Evolutionary conservation across 2,888 invertebrate species (phyloP).

Genomic region (Catocala sponsa): DNA sequence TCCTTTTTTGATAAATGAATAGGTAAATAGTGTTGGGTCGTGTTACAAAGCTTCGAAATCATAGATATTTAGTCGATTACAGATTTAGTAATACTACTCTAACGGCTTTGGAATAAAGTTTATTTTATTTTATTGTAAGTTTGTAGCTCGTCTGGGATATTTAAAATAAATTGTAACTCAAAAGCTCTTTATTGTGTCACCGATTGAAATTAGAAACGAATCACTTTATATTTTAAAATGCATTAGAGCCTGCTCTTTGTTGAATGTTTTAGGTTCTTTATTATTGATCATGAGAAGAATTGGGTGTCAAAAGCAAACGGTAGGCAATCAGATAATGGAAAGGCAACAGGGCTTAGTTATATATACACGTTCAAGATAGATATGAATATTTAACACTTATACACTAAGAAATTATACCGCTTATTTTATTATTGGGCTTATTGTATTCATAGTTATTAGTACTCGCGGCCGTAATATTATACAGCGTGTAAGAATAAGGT

Average conservation of each 20-base stretch:
- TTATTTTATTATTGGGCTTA: neutral
- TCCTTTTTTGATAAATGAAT: slow-evolving; percentile 86
- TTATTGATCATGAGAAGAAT: slow-evolving; percentile 22
- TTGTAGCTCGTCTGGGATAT: slow-evolving; percentile 16
- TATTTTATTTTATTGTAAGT: slow-evolving; percentile 25
- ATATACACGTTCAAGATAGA: no score
- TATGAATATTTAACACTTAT: no score
- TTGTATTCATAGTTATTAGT: no score
- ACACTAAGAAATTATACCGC: no score
- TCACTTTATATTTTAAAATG: slow-evolving; percentile 54
- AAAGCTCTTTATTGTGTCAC: slow-evolving; percentile 49
- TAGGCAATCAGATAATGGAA: slow-evolving; percentile 5
- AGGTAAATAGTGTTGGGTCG: slow-evolving; percentile 85
- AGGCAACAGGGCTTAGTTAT: neutral
- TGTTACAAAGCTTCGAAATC: slow-evolving; percentile 77
- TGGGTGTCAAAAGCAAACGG: slow-evolving; percentile 18
- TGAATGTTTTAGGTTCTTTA: slow-evolving; percentile 30
- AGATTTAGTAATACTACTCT: slow-evolving; percentile 41
- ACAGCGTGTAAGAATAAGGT: no score
- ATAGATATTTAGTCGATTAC: slow-evolving; percentile 60
- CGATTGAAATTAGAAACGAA: slow-evolving; percentile 54
- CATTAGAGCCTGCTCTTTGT: slow-evolving; percentile 45
- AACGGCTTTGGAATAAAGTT: slow-evolving; percentile 44
- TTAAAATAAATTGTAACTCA: slow-evolving; percentile 51
- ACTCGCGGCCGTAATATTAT: no score